phyloP scores from a whole-genome alignment of 64 coral and sea anemone species.

The Montipora capricornis region DNA sequence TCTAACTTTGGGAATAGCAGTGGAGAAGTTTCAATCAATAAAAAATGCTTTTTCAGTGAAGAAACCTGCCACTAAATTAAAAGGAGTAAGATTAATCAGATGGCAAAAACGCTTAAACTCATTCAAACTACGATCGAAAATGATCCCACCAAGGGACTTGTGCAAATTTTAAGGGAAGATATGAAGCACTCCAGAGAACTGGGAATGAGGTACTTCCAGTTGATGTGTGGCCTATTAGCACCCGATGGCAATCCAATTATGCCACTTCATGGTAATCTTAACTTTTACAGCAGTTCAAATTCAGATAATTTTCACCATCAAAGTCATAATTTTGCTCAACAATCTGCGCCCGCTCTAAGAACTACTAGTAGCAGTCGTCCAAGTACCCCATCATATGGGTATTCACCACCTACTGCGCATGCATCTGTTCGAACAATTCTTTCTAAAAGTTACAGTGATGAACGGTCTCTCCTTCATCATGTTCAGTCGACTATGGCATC shows the following conservation, averaged over 20 bases:
- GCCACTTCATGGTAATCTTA: not conserved
- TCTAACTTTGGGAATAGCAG: not conserved
- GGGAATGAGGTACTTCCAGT: no score
- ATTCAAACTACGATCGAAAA: conserved; percentile 71
- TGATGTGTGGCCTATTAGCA: no score
- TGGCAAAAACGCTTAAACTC: conserved; percentile 44
- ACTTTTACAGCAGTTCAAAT: not conserved
- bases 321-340: conserved; percentile 7
- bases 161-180: no score
- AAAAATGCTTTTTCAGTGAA: conserved; percentile 31
- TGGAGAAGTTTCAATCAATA: not conserved
- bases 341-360: not conserved
- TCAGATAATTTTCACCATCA: no score
- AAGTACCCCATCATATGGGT: not conserved
- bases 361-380: not conserved
- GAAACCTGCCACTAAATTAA: conserved; percentile 4
- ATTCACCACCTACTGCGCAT: not conserved
- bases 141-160: conserved; percentile 60
- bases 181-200: no score
- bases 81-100: conserved; percentile 48
- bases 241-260: not conserved
- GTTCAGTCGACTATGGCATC: no score
- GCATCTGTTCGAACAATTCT: not conserved
- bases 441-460: not conserved
- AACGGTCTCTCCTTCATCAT: not conserved